Conservation (phyloP, 53 echinoderm and acorn worm genomes). For the Mesocentrotus franciscanus region DNA sequence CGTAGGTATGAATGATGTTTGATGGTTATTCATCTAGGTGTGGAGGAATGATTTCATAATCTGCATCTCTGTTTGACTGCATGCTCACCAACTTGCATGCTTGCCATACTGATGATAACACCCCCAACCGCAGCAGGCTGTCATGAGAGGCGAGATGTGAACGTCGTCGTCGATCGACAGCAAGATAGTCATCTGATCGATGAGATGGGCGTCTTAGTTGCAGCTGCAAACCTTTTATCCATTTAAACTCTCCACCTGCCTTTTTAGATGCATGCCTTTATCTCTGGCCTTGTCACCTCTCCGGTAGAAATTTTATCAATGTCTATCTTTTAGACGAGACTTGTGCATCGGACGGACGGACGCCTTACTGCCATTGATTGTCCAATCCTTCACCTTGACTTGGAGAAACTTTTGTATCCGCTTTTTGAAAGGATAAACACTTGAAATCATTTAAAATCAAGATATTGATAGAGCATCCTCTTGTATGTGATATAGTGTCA, state of each 20-base stretch:
- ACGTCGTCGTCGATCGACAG: neutral
- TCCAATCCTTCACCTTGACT: neutral
- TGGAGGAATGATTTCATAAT: constrained; percentile 28
- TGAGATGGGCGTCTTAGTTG: neutral
- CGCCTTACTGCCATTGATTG: neutral
- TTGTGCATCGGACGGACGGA: constrained; percentile 9
- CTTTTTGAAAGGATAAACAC: neutral
- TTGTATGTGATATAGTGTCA: neutral
- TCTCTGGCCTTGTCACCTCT: constrained; percentile 33
- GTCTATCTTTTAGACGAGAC: neutral
- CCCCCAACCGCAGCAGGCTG: neutral
- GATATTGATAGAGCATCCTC: neutral
- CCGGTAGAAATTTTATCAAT: constrained; percentile 17
- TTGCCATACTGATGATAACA: neutral
- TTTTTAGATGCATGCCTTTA: constrained; percentile 14
- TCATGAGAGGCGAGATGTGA: neutral
- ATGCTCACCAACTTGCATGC: constrained; percentile 1
- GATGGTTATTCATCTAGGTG: neutral
- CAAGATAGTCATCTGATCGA: constrained; percentile 25
- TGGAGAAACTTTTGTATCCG: neutral
- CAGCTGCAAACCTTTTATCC: constrained; percentile 18
- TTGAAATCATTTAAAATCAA: constrained; percentile 14
- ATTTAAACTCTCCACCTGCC: constrained; percentile 24
- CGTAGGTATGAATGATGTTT: neutral
- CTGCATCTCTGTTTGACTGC: constrained; percentile 2